Evolutionary conservation across 1,140 invertebrate genomes (phyloP), one percentile per base, ranked within the genome.

Genomic region (Drosophila tsacasi): DNA sequence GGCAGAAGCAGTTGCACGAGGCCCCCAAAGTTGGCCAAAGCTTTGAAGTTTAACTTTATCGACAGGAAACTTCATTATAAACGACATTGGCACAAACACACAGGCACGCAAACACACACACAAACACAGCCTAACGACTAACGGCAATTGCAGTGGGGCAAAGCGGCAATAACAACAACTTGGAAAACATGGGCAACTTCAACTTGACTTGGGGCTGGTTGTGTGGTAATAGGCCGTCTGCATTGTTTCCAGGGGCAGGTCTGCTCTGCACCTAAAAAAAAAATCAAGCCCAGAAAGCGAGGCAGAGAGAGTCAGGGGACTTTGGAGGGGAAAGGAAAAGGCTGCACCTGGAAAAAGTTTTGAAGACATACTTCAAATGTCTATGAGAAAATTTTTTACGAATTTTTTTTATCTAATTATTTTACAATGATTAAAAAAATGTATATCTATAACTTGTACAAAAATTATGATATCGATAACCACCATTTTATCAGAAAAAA

Each of bases 61-160:
- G 85, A 68, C 84, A 90, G 85, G 85, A 87, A 89, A 89, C 84
- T 89, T 90, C 84, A 90, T 90, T 90, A 89, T 90, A 89, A 89
- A 90, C 85, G 81, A 81, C 84, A 89, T 90, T 89, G 84, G 85
- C 69, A 89, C 82, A 86, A 63, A 78, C 73, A 81, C 73, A 74
- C 44, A 72, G 37, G 62, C 62, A 75, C 50, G 52, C 49, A 57
- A 23, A 42, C 59, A 57, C 40, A 64, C 27, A 55, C 44, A 64
- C 23, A 44, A 17, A 39, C 23, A 57, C 23, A 57, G 37, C 35
- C 39, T 27, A 57, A 25, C 59, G 50, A 64, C 71, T 75, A 75
- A 75, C 61, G 73, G 72, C 72, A 76, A 76, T 65, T 76, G 73
- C 74, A 76, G 72, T 76, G 74, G 55, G 57, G 25, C 75, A 58